Evolutionary conservation across 2,888 invertebrate species (phyloP).

Genomic region (Lasioglossum calceatum): DNA sequence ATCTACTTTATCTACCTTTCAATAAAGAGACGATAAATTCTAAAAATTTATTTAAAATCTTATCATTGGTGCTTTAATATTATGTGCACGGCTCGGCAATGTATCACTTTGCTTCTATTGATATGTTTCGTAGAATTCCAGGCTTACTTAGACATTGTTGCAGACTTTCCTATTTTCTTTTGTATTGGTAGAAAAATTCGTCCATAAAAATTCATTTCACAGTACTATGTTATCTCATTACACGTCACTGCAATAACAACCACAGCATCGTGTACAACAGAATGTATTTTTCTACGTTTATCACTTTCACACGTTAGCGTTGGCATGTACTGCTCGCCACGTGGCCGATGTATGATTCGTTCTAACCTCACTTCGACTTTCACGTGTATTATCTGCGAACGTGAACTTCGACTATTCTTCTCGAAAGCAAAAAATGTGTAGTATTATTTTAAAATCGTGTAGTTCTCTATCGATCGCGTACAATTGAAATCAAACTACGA

Average conservation of each 20-base stretch:
- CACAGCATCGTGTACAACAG: not conserved
- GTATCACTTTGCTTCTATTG: not conserved
- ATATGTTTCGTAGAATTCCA: not conserved
- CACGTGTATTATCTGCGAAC: slow-evolving; percentile 17
- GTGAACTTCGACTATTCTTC: not conserved
- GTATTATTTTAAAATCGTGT: not conserved
- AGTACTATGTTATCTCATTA: not conserved
- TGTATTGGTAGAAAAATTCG: not conserved
- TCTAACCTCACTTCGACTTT: slow-evolving; percentile 61
- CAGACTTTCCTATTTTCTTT: not conserved
- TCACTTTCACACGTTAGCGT: slow-evolving; percentile 32
- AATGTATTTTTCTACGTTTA: slow-evolving; percentile 43
- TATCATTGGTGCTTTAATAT: not conserved
- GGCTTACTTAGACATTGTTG: not conserved
- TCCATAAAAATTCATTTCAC: not conserved
- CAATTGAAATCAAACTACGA: not conserved
- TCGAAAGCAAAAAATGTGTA: not conserved
- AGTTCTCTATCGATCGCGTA: not conserved
- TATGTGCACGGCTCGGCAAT: not conserved
- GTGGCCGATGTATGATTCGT: slow-evolving; percentile 55
- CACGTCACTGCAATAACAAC: not conserved
- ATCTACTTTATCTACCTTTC: not conserved
- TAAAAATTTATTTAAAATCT: not conserved
- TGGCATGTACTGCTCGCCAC: slow-evolving; percentile 52
- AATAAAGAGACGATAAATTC: not conserved